Percentiles rank a stretch among this genome's conserved stretches.
These are phyloP conservation scores for Cryptoprocta ferox DNA, from an alignment of 2,797 vertebrate species.

Conservation along the genomic window DNA sequence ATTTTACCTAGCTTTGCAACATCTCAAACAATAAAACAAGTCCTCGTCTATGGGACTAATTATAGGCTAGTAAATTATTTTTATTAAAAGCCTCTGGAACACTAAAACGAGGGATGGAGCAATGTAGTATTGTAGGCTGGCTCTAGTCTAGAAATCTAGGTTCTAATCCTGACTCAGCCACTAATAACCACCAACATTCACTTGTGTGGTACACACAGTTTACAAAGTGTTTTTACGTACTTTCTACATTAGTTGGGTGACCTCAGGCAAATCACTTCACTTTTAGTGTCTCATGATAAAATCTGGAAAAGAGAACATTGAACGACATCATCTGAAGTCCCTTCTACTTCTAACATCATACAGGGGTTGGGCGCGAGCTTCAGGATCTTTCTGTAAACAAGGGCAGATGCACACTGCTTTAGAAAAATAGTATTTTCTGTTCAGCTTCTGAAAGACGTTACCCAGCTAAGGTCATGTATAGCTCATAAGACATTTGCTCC, in stretches of 20 bases:
- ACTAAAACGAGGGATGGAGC: constrained; percentile 59
- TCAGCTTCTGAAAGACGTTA: constrained; percentile 6
- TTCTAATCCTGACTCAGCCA: constrained; percentile 61
- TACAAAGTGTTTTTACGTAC: constrained; percentile 1
- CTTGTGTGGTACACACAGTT: neutral
- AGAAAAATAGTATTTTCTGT: constrained; percentile 23
- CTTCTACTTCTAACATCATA: neutral
- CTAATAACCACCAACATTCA: constrained; percentile 8
- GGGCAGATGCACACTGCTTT: neutral
- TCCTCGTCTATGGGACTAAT: constrained; percentile 66
- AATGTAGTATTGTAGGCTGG: neutral
- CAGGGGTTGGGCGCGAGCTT: neutral
- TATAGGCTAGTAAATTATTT: constrained; percentile 68
- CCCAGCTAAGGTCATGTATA: constrained; percentile 25
- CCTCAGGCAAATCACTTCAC: constrained; percentile 21
- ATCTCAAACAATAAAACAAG: constrained; percentile 62
- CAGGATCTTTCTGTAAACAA: constrained; percentile 45
- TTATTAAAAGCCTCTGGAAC: constrained; percentile 69
- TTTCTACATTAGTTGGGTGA: constrained; percentile 50
- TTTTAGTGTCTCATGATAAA: constrained; percentile 28
- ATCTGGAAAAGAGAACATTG: neutral
- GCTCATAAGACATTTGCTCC: neutral
- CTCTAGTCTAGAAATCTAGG: constrained; percentile 40
- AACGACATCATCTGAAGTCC: neutral
- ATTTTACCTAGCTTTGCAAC: constrained; percentile 52